These are phyloP conservation scores for Osmoderma eremita DNA, from an alignment of 2,888 invertebrate genomes.

Conservation along the genomic window DNA sequence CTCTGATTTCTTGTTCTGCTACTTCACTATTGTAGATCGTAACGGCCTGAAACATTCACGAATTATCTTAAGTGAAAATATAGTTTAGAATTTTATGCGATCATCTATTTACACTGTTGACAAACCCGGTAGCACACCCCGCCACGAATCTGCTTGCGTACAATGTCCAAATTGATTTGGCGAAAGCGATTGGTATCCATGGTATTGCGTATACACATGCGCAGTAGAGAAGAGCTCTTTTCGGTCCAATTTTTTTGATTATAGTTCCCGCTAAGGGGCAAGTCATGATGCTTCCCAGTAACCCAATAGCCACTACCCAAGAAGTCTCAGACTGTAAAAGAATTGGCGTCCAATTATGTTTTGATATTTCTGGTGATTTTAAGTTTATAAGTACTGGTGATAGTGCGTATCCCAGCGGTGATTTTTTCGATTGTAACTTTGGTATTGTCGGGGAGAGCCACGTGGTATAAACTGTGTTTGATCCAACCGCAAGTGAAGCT, in stretches of 20 bases:
- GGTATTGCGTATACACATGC: constrained; percentile 67
- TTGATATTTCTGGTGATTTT: too few species aligned
- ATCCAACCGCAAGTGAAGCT: constrained; percentile 47
- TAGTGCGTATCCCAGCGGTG: constrained; percentile 48
- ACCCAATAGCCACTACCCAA: constrained; percentile 69
- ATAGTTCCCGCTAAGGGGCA: constrained; percentile 68
- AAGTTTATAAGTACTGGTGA: constrained; percentile 43
- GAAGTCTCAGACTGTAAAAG: constrained; percentile 64
- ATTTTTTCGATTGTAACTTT: constrained; percentile 46
- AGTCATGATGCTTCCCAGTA: constrained; percentile 69
- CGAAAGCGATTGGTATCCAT: constrained; percentile 61
- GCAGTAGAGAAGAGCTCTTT: constrained; percentile 65
- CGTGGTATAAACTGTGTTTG: constrained; percentile 44
- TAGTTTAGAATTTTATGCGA: not conserved
- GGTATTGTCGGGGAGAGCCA: constrained; percentile 51
- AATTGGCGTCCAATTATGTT: too few species aligned
- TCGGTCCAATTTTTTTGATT: constrained; percentile 69
- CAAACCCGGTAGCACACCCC: constrained; percentile 77
- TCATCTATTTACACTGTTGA: constrained; percentile 30
- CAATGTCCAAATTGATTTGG: constrained; percentile 64
- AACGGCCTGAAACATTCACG: constrained; percentile 55
- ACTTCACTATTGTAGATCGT: constrained; percentile 64
- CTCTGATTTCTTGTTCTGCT: constrained; percentile 61
- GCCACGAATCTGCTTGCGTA: constrained; percentile 72
- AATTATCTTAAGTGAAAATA: not conserved